Evolutionary conservation across 2,113 vertebrate genomes (phyloP), one percentile per base, ranked within the genome.

Genomic region (Ageneiosus marmoratus): DNA sequence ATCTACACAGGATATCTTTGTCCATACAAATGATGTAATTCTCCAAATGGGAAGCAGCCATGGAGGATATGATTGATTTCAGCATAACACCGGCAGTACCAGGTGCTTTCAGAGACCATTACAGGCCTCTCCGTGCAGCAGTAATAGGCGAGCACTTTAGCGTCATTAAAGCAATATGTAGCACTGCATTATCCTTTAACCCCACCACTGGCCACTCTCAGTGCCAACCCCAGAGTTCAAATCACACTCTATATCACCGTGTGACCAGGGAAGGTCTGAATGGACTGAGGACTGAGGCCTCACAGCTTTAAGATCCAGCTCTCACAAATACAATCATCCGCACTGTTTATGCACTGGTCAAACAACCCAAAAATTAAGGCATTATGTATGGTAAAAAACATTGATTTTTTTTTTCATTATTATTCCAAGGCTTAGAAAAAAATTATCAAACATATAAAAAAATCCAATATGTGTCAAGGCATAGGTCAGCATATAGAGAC

Each of bases 31-130:
- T 93, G 92, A 94, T 93, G 93, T 93, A 93, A 94, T 94, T 93
- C 89, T 91, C 89, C 93, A 94, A 94, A 94, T 93, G 92, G 91
- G 86, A 63, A 88, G 88, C 91, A 91, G 90, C 87, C 92, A 88
- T 84, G 90, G 91, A 92, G 91, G 93, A 94, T 94, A 91, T 95
- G 95, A 95, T 94, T 94, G 94, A 96, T 96, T 95, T 94, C 93
- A 94, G 93, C 92, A 93, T 92, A 91, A 94, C 91, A 91, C 90
- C 90, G 91, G 91, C 91, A 94, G 90, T 92, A 95, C 93, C 94
- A 95, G 95, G 94, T 95, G 93, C 95, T 96, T 95, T 95, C 94
- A 95, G 92, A 95, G 92, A 94, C 93, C 95, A 94, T 95, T 96
- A 95, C 83, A 92, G 92, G 89, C 89, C 91, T 93, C 91, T 93